Conservation (phyloP, 1,140 invertebrate species). For the Ostrea edulis region DNA sequence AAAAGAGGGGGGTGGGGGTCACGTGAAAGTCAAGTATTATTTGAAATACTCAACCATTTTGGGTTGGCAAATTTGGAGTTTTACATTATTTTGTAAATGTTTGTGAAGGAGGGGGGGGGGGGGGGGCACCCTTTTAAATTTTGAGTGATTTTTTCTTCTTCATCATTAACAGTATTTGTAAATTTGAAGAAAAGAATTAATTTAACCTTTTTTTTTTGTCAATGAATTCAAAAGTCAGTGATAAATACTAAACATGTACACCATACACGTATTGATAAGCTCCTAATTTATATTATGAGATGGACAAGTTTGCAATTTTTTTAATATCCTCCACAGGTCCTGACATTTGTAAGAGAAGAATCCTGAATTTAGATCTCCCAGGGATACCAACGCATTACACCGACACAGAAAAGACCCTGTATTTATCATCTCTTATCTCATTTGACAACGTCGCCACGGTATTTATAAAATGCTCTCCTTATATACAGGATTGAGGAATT, state of each 20-base stretch:
- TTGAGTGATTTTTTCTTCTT: too few relatives aligned
- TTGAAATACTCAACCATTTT: too few relatives aligned
- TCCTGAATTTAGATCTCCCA: conserved; percentile 83
- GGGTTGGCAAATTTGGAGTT: too few relatives aligned
- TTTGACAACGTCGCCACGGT: conserved; percentile 83
- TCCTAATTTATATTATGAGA: neutral
- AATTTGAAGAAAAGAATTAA: too few relatives aligned
- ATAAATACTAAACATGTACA: neutral
- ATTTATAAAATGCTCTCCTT: conserved; percentile 27
- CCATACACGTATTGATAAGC: neutral
- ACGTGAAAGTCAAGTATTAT: too few relatives aligned
- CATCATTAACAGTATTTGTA: too few relatives aligned
- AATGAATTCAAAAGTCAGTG: too few relatives aligned
- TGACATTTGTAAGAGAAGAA: conserved; percentile 83
- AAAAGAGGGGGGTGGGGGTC: too few relatives aligned
- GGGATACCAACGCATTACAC: conserved; percentile 82
- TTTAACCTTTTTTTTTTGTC: too few relatives aligned
- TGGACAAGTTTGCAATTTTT: neutral
- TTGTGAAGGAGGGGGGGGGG: too few relatives aligned
- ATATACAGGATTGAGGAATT: neutral
- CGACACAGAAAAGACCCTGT: conserved; percentile 83
- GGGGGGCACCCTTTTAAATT: too few relatives aligned
- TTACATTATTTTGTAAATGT: too few relatives aligned
- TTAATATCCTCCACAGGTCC: conserved; percentile 79
- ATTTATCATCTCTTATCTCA: conserved; percentile 86